These are phyloP conservation scores for Flexamia atlantica DNA, from an alignment of 2,888 invertebrate species.

Conservation along the genomic window DNA sequence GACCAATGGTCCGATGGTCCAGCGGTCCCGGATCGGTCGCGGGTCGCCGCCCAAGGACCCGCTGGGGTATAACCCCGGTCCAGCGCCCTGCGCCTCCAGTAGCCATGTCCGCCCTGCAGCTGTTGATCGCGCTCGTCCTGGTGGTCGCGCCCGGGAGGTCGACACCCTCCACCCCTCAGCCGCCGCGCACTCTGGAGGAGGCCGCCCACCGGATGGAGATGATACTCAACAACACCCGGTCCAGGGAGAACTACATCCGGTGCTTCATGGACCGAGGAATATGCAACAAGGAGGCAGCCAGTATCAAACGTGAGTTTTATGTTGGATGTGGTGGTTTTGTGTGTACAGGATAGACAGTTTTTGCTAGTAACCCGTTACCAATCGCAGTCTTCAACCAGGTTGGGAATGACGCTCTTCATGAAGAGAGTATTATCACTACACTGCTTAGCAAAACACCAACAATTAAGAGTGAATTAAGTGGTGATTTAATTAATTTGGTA, in stretches of 20 bases:
- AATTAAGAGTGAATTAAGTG: too few species aligned
- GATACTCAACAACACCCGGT: slow-evolving; percentile 59
- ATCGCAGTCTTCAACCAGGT: too few species aligned
- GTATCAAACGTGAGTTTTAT: slow-evolving; percentile 59
- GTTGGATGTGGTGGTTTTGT: too few species aligned
- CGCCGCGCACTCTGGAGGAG: slow-evolving; percentile 42
- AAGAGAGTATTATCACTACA: too few species aligned
- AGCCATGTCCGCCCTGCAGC: neutral
- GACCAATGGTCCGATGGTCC: slow-evolving; percentile 2
- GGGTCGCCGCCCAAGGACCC: slow-evolving; percentile 26
- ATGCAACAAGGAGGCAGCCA: slow-evolving; percentile 52
- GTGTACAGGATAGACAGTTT: too few species aligned
- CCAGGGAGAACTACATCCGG: slow-evolving; percentile 59
- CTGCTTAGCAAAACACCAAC: too few species aligned
- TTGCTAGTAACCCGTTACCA: too few species aligned
- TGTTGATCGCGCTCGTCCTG: neutral
- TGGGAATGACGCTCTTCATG: too few species aligned
- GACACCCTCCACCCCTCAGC: neutral
- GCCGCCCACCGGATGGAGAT: slow-evolving; percentile 44
- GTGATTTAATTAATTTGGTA: too few species aligned
- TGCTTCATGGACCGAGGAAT: slow-evolving; percentile 59
- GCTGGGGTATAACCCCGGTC: neutral
- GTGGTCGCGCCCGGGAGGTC: neutral
- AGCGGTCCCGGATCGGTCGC: slow-evolving; percentile 32
- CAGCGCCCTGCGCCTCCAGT: neutral